Base-by-base conservation (phyloP, 2,113 vertebrate genomes). In the Progne subis region DNA sequence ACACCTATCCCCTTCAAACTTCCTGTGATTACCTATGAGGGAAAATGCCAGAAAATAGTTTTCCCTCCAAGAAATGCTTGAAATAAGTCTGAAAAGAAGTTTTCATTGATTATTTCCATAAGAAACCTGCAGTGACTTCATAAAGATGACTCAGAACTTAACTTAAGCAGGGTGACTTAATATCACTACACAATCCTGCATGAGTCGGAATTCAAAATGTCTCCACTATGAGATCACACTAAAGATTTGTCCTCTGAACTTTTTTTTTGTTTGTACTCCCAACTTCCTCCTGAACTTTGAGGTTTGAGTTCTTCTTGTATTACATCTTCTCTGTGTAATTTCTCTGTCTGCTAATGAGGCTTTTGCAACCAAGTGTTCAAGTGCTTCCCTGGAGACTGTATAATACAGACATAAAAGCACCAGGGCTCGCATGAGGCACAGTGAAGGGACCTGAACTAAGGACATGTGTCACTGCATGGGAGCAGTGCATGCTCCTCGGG, bases 41-140 rank as follows among this genome's bases (percentile, higher is more conserved):
- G 3, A 50, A 17, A 87, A 57, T 11, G 18, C 43, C 67, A 31
- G 29, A 65, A 63, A 91, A 79, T 8, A 77, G 39, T 76, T 77
- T 94, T 86, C 7, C 14, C 39, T 72, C 50, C 63, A 93, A 64
- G 7, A 82, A 92, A 90, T 47, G 32, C 31, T 69, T 94, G 67
- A 95, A 88, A 74, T 26, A 67, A 86, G 82, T 63, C 28, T 59
- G 39, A 74, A 82, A 94, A 69, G 2, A 84, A 85, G 34, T 77
- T 92, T 67, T 41, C 74, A 67, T 90, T 90, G 90, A 94, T 92
- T 83, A 83, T 75, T 90, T 52, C 34, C 25, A 6, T 77, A 63
- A 82, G 61, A 88, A 94, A 70, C 13, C 28, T 70, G 21, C 79
- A 80, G 68, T 96, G 87, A 88, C 68, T 95, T 96, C 94, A 97